Evolutionary conservation across 2,888 invertebrate species (phyloP).

Genomic region (Trichogramma evanescens): DNA sequence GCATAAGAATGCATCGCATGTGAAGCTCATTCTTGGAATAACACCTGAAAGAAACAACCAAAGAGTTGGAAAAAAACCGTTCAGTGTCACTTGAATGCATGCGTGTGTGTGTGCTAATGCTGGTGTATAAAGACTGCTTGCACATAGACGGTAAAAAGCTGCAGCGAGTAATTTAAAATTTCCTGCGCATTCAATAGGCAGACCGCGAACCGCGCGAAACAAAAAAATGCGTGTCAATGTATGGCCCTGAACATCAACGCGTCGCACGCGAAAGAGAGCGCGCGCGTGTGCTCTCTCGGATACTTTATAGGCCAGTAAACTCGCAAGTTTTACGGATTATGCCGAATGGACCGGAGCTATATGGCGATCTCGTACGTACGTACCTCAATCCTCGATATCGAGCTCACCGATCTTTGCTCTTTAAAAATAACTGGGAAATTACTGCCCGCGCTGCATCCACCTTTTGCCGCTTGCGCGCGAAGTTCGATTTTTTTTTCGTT

Average conservation of each 20-base stretch:
- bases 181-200: no score
- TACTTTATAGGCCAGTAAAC: constrained; percentile 26
- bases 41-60: no score
- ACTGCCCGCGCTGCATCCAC: constrained; percentile 7
- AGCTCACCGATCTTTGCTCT: constrained; percentile 2
- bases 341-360: background rate
- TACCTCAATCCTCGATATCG: constrained; percentile 7
- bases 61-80: no score
- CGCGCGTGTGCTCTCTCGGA: background rate
- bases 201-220: no score
- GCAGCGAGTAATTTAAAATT: no score
- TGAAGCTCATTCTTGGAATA: no score
- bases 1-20: no score
- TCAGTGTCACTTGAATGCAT: no score
- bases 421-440: constrained; percentile 6
- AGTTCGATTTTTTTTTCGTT: constrained; percentile 2
- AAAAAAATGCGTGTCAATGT: background rate
- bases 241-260: background rate
- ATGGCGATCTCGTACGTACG: background rate
- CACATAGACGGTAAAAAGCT: no score
- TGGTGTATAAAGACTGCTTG: no score
- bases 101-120: no score
- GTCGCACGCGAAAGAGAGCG: background rate
- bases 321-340: constrained; percentile 27
- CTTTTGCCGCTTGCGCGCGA: constrained; percentile 2